Percentiles rank a stretch among this genome's conserved stretches.
Evolutionary conservation across 2,113 vertebrate species (phyloP).

Genomic region (Rhineura floridana): DNA sequence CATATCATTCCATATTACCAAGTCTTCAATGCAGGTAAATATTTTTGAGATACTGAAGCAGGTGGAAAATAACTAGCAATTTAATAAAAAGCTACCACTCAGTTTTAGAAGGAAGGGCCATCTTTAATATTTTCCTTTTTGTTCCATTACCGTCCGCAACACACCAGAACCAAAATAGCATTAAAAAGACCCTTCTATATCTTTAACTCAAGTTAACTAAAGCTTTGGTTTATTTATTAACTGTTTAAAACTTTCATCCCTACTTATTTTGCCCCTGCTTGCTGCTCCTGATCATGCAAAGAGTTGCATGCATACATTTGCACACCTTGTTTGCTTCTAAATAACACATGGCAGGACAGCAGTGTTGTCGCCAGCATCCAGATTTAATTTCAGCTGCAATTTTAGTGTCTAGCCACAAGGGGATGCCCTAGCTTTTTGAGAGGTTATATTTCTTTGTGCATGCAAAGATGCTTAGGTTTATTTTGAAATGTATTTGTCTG

Average conservation of each 20-base stretch:
- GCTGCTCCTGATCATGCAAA: neutral
- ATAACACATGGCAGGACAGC: neutral
- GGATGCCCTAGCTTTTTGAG: neutral
- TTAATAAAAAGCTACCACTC: neutral
- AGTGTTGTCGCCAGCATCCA: neutral
- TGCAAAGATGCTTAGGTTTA: neutral
- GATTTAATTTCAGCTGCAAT: neutral
- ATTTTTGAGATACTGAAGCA: neutral
- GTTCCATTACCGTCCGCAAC: neutral
- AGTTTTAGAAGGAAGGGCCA: neutral
- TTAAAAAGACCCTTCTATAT: neutral
- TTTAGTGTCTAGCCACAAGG: constrained; percentile 25
- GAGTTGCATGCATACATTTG: neutral
- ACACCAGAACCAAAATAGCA: neutral
- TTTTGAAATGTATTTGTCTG: fast-evolving
- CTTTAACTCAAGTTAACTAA: neutral
- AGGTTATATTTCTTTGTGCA: neutral
- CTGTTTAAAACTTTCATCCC: neutral
- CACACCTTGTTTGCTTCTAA: neutral
- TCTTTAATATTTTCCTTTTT: neutral
- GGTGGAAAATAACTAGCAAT: neutral
- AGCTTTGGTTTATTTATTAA: neutral
- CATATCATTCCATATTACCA: too few relatives aligned
- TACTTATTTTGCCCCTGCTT: neutral
- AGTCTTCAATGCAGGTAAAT: neutral